Conservation (phyloP, 2,113 vertebrate species). For the Lepisosteus osseus region DNA sequence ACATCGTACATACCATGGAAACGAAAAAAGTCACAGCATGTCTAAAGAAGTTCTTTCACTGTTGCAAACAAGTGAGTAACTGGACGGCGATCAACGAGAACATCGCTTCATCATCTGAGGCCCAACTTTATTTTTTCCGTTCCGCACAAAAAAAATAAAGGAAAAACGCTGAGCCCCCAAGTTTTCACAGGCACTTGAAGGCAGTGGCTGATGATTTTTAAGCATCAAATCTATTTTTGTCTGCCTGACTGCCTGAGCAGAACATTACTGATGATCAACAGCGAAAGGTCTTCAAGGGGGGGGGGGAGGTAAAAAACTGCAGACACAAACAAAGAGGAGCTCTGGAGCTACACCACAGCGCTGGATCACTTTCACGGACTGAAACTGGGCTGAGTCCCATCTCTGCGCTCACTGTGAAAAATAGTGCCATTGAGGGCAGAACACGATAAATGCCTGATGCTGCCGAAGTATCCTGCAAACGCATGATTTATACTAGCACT, state of each 20-base stretch:
- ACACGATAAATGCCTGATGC: too few relatives aligned
- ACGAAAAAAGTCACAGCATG: too few relatives aligned
- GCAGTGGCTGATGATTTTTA: not conserved
- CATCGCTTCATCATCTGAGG: not conserved
- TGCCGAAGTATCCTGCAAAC: too few relatives aligned
- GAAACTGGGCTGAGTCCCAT: too few relatives aligned
- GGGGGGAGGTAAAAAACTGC: not conserved
- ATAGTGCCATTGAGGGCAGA: too few relatives aligned
- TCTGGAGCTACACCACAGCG: too few relatives aligned
- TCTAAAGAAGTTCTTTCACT: not conserved
- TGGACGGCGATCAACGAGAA: not conserved
- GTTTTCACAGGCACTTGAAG: not conserved
- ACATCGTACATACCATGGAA: too few relatives aligned
- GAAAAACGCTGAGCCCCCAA: slow-evolving; percentile 1
- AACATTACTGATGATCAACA: not conserved
- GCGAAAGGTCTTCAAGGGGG: not conserved
- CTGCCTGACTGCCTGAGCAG: not conserved
- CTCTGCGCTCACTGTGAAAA: too few relatives aligned
- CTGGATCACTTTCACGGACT: too few relatives aligned
- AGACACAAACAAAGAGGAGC: not conserved
- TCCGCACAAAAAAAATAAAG: not conserved
- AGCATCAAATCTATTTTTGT: slow-evolving; percentile 1
- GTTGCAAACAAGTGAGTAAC: slow-evolving; percentile 3
- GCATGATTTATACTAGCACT: too few relatives aligned
- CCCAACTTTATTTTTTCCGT: not conserved